Evolutionary conservation across 2,888 invertebrate species (phyloP), one percentile per base, ranked within the genome.

Genomic region (Dryococelus australis): DNA sequence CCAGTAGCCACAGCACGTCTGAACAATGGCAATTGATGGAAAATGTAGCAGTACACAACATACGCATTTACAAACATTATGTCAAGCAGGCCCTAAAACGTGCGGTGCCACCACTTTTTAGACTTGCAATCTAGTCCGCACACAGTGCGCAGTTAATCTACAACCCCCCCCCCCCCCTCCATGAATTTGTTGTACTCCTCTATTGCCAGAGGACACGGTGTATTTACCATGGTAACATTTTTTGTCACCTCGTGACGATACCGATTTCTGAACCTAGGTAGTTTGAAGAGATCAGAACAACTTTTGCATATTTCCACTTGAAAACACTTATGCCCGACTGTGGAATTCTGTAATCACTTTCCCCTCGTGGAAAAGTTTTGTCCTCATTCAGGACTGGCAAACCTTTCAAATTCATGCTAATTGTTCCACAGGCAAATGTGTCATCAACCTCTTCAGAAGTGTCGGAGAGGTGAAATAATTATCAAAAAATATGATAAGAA

Each of bases 361-460:
- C 13, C 8, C 51, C 51, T 13, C 51, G 8, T 51, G 8, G 51
- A 8, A 51, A 10, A 10, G 10, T 13, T 51, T 51, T 51, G 13
- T 51, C 51, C 51, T 13, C 51, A 10, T 51, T 51, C 51, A 51
- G 51, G 13, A 13, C 51, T 10, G 51, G 51, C 51, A 51, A 51
- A 51, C 51, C 51, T 85, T 88, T 87, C 65, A 88, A 87, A 85
- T 88, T 87, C 24, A 28, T 65, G 65, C 88, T 53, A 16, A 89
- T 89, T n/a, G 89, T 89, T 24, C 89, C 90, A 88, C 89, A 89
- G 28, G 89, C 90, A 27, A 90, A 85, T 0, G 89, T 88, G n/a
- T 88, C 89, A 78, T 90, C 43, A 90, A 85, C 53, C 87, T 88
- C 86, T 90, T 88, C 27, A 90, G 86, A 26, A 90, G 85, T 26